phyloP scores from a whole-genome alignment of 2,888 invertebrate species.

The Lutraria lutraria region DNA sequence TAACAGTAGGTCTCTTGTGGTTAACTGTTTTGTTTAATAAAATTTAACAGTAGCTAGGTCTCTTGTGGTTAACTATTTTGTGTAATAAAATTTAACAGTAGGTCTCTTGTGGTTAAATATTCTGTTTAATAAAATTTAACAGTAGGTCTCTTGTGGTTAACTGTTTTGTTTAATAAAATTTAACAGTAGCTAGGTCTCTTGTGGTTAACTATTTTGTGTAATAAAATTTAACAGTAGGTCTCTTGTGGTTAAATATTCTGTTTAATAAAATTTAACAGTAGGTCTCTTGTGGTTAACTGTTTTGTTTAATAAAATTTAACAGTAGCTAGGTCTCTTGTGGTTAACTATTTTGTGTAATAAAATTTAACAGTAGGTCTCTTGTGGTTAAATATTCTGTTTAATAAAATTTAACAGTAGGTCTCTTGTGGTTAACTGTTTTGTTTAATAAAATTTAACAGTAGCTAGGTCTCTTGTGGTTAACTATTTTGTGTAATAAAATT shows the following conservation, averaged over 20 bases:
- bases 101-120: background rate
- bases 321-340: slow-evolving; percentile 40
- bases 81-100: slow-evolving; percentile 46
- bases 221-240: slow-evolving; percentile 48
- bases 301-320: slow-evolving; percentile 22
- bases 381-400: background rate
- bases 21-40: no score
- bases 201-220: background rate
- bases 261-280: slow-evolving; percentile 47
- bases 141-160: slow-evolving; percentile 35
- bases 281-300: background rate
- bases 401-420: slow-evolving; percentile 48
- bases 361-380: slow-evolving; percentile 49
- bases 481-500: background rate
- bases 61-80: background rate
- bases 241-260: background rate
- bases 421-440: background rate
- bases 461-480: background rate
- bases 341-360: no score
- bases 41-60: slow-evolving; percentile 55
- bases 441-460: slow-evolving; percentile 47
- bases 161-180: background rate
- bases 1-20: slow-evolving; percentile 47
- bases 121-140: slow-evolving; percentile 24
- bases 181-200: slow-evolving; percentile 54